phyloP scores from a whole-genome alignment of 2,888 invertebrate genomes.

The Agrotis puta region DNA sequence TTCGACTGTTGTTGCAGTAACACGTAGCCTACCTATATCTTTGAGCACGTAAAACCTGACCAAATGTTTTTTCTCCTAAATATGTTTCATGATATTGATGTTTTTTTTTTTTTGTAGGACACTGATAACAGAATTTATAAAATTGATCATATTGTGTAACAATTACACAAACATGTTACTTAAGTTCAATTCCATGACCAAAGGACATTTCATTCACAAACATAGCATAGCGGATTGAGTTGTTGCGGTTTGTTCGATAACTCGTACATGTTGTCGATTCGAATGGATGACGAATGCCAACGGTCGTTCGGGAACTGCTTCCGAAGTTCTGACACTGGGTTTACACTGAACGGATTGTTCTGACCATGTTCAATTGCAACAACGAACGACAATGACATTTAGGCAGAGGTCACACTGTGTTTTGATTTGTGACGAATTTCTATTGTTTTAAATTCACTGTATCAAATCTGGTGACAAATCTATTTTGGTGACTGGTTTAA shows the following conservation, averaged over 20 bases:
- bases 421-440: neutral
- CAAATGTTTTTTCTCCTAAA: too few species aligned
- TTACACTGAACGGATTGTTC: slow-evolving; percentile 16
- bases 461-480: too few species aligned
- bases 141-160: neutral
- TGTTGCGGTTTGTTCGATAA: slow-evolving; percentile 29
- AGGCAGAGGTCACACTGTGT: neutral
- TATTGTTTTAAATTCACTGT: neutral
- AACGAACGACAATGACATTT: neutral
- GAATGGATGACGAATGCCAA: slow-evolving; percentile 26
- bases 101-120: neutral
- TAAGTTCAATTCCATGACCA: too few species aligned
- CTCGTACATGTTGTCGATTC: slow-evolving; percentile 24
- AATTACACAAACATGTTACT: neutral
- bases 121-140: neutral
- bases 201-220: neutral
- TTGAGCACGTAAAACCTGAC: too few species aligned
- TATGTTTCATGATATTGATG: too few species aligned
- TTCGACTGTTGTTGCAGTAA: too few species aligned
- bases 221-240: neutral
- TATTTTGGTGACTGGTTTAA: too few species aligned
- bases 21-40: too few species aligned
- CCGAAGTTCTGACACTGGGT: slow-evolving; percentile 5
- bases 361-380: slow-evolving; percentile 5
- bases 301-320: slow-evolving; percentile 18